Conservation (phyloP, 2,888 invertebrate genomes). For the Cephus runcator region DNA sequence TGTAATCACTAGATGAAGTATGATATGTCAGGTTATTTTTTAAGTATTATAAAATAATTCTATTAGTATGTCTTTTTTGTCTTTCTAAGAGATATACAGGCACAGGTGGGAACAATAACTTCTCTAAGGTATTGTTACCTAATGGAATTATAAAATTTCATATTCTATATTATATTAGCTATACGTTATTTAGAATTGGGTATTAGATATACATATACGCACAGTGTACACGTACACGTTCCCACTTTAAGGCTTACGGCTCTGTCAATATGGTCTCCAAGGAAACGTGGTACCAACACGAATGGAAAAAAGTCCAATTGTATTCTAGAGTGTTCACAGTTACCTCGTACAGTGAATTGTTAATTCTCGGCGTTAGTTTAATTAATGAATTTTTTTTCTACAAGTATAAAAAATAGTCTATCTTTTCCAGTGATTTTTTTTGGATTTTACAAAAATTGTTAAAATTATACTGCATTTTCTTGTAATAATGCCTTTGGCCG, state of each 20-base stretch:
- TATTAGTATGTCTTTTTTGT: background rate
- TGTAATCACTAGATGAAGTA: background rate
- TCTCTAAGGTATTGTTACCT: background rate
- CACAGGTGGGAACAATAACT: background rate
- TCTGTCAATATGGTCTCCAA: background rate
- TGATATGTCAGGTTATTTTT: background rate
- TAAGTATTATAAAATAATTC: background rate
- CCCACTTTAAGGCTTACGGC: background rate
- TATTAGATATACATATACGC: background rate
- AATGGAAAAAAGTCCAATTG: background rate
- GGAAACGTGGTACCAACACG: background rate
- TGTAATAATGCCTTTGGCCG: slow-evolving; percentile 64
- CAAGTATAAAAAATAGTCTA: background rate
- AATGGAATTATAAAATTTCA: background rate
- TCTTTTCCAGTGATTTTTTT: background rate
- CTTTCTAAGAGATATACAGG: background rate
- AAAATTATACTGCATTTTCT: background rate
- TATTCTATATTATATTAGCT: background rate
- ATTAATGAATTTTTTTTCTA: background rate
- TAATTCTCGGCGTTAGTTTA: background rate
- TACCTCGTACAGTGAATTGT: background rate
- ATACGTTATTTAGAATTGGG: background rate
- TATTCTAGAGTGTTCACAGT: background rate
- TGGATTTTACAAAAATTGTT: background rate
- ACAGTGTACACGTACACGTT: background rate